phyloP scores from a whole-genome alignment of 2,888 invertebrate species.

The Drosophila multiciliata region DNA sequence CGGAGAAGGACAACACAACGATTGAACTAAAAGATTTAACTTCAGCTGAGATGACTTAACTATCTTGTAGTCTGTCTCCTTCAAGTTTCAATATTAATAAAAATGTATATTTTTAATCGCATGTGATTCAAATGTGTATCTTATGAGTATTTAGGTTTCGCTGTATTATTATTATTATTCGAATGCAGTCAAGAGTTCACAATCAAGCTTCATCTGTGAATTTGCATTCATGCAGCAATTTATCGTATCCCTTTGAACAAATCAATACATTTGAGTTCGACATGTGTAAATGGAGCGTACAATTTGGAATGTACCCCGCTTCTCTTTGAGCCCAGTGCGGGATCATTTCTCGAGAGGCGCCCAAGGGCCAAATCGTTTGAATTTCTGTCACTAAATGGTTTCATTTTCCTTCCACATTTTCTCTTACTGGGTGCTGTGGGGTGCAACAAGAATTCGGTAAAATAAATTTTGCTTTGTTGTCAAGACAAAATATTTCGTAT shows the following conservation, averaged over 20 bases:
- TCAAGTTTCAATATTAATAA: neutral
- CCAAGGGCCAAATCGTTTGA: constrained; percentile 69
- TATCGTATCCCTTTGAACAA: constrained; percentile 69
- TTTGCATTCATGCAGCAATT: constrained; percentile 56
- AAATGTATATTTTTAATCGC: neutral
- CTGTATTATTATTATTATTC: constrained; percentile 26
- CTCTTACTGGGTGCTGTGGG: constrained; percentile 19
- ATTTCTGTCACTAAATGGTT: constrained; percentile 74
- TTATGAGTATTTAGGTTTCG: constrained; percentile 5
- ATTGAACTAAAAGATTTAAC: constrained; percentile 22
- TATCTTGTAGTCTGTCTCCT: neutral
- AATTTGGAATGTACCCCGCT: constrained; percentile 23
- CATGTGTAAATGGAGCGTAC: constrained; percentile 63
- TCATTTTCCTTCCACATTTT: constrained; percentile 54
- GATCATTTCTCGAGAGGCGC: constrained; percentile 35
- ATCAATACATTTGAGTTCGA: constrained; percentile 58
- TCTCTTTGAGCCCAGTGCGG: neutral
- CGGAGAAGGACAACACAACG: constrained; percentile 15
- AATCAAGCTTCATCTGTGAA: constrained; percentile 2
- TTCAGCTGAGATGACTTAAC: constrained; percentile 13
- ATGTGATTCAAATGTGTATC: constrained; percentile 1
- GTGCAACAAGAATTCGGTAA: constrained; percentile 60
- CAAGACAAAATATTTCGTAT: constrained; percentile 66
- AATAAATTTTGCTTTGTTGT: constrained; percentile 75
- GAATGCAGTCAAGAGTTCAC: constrained; percentile 33